A percentile compares a stretch with the other conserved stretches of the same genome.
Evolutionary conservation across 1,140 invertebrate genomes (phyloP).

Genomic region (Medauroidea extradentata): DNA sequence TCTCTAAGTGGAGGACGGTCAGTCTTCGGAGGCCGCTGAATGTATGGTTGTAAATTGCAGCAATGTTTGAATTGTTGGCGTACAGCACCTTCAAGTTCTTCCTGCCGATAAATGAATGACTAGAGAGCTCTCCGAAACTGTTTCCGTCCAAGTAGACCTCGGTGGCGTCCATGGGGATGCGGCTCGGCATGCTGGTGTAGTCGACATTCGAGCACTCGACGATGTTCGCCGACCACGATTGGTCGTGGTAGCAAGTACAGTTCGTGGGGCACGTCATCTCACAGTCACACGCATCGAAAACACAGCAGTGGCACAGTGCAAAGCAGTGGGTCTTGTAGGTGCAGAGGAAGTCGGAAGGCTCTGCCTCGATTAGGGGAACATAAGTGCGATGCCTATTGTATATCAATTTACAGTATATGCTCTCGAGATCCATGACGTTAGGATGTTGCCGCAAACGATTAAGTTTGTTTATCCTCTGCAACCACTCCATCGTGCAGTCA

Average conservation of each 20-base stretch:
- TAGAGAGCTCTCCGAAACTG: slow-evolving; percentile 77
- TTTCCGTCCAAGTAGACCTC: slow-evolving; percentile 91
- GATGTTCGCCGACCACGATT: slow-evolving; percentile 89
- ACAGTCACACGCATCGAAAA: slow-evolving; percentile 92
- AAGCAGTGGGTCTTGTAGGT: slow-evolving; percentile 91
- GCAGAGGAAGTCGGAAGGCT: slow-evolving; percentile 85
- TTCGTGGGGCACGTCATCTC: slow-evolving; percentile 93
- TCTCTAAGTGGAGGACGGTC: slow-evolving; percentile 76
- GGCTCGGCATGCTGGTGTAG: slow-evolving; percentile 74
- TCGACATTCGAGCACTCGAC: slow-evolving; percentile 82
- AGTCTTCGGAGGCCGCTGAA: slow-evolving; percentile 80
- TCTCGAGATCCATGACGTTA: slow-evolving; percentile 83
- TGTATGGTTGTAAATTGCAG: slow-evolving; percentile 79
- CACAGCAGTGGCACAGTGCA: slow-evolving; percentile 88
- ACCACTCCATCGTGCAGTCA: slow-evolving; percentile 84
- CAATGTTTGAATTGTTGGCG: slow-evolving; percentile 83
- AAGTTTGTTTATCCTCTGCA: slow-evolving; percentile 69
- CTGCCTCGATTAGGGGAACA: slow-evolving; percentile 76
- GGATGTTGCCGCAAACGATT: slow-evolving; percentile 74
- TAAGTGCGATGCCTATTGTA: slow-evolving; percentile 77
- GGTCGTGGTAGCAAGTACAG: slow-evolving; percentile 91
- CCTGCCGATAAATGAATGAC: slow-evolving; percentile 86
- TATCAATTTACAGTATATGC: slow-evolving; percentile 83
- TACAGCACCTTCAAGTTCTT: slow-evolving; percentile 82
- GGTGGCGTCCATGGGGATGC: slow-evolving; percentile 91